Conservation (phyloP, 2,113 vertebrate genomes). For the Orycteropus afer region DNA sequence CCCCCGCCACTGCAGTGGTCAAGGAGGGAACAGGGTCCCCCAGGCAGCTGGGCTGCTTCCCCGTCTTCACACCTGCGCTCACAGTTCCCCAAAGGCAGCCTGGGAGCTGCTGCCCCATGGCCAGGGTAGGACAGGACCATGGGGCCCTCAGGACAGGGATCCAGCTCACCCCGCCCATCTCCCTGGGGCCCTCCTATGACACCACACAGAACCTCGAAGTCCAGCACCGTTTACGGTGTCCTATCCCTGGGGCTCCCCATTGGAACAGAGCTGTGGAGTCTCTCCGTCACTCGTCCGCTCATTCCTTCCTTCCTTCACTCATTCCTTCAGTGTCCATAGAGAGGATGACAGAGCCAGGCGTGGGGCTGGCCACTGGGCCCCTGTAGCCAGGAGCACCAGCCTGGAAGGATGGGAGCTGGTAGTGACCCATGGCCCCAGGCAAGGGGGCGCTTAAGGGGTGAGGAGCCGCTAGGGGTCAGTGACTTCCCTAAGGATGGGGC, state of each 20-base stretch:
- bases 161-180: no score
- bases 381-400: not conserved
- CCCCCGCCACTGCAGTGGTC: not conserved
- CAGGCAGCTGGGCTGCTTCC: not conserved
- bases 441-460: not conserved
- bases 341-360: not conserved
- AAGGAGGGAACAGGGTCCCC: not conserved
- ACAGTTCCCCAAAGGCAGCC: no score
- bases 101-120: not conserved
- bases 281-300: not conserved
- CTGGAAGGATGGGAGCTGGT: not conserved
- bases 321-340: not conserved
- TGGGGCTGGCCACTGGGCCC: not conserved
- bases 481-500: not conserved
- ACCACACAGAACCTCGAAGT: not conserved
- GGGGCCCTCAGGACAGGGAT: not conserved
- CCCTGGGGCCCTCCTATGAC: not conserved
- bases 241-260: not conserved
- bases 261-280: not conserved
- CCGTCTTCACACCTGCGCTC: not conserved
- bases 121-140: not conserved
- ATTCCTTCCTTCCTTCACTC: not conserved
- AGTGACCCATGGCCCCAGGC: not conserved
- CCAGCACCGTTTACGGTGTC: not conserved
- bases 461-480: accelerated